phyloP scores from a whole-genome alignment of 1,140 invertebrate species.

The Bombus sibiricus region DNA sequence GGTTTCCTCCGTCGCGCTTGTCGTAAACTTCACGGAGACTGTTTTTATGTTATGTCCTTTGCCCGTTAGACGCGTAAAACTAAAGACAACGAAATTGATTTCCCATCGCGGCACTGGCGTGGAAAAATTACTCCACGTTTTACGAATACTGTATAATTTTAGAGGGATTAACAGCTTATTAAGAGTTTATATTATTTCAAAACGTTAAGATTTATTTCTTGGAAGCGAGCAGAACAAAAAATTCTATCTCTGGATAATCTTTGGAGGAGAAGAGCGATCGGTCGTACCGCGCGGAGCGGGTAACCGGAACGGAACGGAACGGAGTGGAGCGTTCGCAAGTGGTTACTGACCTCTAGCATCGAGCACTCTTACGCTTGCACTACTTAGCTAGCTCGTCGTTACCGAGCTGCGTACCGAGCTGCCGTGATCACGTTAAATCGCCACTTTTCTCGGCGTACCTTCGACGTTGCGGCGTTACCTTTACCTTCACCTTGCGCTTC shows the following conservation, averaged over 20 bases:
- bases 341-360: conserved; percentile 81
- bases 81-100: not conserved
- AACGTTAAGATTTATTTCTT: not conserved
- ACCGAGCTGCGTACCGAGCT: conserved; percentile 48
- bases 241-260: not conserved
- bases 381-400: conserved; percentile 80
- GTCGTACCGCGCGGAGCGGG: conserved; percentile 63
- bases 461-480: conserved; percentile 67
- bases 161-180: not conserved
- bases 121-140: not conserved
- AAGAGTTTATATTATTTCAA: not conserved
- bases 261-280: conserved; percentile 58
- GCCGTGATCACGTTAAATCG: conserved; percentile 60
- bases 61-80: not conserved
- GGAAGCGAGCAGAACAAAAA: not conserved
- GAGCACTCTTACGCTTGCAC: conserved; percentile 83
- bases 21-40: not conserved
- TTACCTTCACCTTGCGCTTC: conserved; percentile 78
- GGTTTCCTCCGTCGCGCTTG: no score
- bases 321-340: conserved; percentile 68
- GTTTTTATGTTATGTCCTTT: not conserved
- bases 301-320: conserved; percentile 81
- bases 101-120: not conserved
- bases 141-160: not conserved
- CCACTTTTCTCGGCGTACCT: conserved; percentile 60